Percentiles rank a stretch among this genome's conserved stretches.
Conservation (phyloP, 2,888 invertebrate species). For the Masnerella sp. region DNA sequence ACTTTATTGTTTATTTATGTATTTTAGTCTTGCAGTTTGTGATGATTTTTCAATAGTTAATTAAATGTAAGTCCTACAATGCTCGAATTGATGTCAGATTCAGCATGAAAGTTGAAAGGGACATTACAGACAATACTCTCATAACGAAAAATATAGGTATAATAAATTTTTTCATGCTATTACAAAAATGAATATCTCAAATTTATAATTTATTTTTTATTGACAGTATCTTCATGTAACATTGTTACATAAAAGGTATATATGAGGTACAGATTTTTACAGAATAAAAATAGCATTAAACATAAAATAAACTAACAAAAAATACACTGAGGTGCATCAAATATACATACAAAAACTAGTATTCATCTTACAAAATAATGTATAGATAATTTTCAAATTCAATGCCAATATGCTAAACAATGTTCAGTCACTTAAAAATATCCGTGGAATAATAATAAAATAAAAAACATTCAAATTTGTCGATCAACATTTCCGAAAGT, state of each 20-base stretch:
- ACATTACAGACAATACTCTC: no score
- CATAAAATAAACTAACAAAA: slow-evolving; percentile 31
- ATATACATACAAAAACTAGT: slow-evolving; percentile 30
- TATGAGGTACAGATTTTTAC: slow-evolving; percentile 35
- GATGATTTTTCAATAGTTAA: no score
- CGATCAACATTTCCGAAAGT: no score
- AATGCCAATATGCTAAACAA: no score
- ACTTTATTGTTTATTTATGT: no score
- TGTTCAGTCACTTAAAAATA: not conserved
- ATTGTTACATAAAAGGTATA: slow-evolving; percentile 27
- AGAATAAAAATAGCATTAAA: slow-evolving; percentile 24
- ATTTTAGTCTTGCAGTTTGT: no score
- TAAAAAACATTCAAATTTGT: not conserved
- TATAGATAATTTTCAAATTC: not conserved
- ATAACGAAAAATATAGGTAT: no score
- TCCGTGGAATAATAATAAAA: not conserved
- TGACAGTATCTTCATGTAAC: slow-evolving; percentile 29
- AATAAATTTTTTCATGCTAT: not conserved
- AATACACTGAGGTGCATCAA: slow-evolving; percentile 9
- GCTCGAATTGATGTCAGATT: no score
- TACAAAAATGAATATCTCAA: not conserved
- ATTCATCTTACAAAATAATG: not conserved
- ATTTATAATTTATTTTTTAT: slow-evolving; percentile 13
- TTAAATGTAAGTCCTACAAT: no score
- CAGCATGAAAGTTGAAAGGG: no score